Evolutionary conservation across 1,140 invertebrate genomes (phyloP), one percentile per base, ranked within the genome.

Genomic region (Thaumetopoea pityocampa): DNA sequence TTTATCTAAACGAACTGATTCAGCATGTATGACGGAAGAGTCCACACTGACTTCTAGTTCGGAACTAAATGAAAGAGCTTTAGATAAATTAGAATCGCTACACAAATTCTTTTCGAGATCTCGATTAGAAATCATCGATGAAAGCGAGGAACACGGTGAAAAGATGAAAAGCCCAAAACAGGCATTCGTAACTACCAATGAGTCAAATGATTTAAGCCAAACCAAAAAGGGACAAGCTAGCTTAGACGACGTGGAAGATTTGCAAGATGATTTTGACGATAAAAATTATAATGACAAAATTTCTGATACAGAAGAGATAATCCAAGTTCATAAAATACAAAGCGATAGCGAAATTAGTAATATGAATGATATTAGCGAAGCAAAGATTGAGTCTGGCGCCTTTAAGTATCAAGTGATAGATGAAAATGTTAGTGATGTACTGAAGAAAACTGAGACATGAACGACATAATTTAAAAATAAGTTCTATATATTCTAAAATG

Each of bases 161-260:
- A 74, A 53, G 50, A n/a, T 55, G 1, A 77, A 54, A 43, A 68
- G 55, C 49, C 59, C 63, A 3, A 77, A 69, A 28, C 46, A 38
- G 9, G 7, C 20, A 14, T 10, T 27, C n/a, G 12, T 23, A 1
- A 42, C 50, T 22, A 38, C 44, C 1, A 47, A 43, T 14, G 27
- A 51, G 30, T 47, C 16, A 24, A 58, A 66, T 15, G 18, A 29
- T n/a, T n/a, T n/a, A n/a, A n/a, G 2, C 32, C 26, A 9, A 64
- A 66, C 7, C 41, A 47, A 6, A 72, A 68, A 58, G 57, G 72
- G 71, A 1, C 76, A 83, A 42, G 69, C 76, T 0, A 81, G 77
- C 42, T 46, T 84, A 3, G 80, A 84, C 23, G 80, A 84, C 17
- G 77, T 84, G 0, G 80, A 84, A 46, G 80, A 84, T 24, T 44